phyloP scores from a whole-genome alignment of 2,113 vertebrate species.

The Xenopus laevis region DNA sequence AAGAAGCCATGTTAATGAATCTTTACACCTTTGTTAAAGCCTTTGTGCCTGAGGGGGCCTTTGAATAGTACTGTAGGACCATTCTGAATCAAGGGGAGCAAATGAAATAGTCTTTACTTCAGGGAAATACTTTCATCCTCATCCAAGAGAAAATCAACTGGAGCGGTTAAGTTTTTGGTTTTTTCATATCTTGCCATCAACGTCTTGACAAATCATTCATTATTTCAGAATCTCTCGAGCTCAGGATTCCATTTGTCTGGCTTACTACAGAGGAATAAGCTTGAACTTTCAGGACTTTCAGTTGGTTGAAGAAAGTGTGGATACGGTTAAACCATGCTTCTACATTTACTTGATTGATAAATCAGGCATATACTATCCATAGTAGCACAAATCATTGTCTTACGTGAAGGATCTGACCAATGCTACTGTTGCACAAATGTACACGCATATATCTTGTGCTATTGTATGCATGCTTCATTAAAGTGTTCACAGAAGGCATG shows the following conservation, averaged over 20 bases:
- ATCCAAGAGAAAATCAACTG: not conserved
- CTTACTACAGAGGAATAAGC: not conserved
- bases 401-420: constrained; percentile 2
- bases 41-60: constrained; percentile 3
- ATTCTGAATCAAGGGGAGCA: not conserved
- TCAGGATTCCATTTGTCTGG: constrained; percentile 3
- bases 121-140: not conserved
- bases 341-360: constrained; percentile 11
- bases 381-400: constrained; percentile 20
- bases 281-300: not conserved
- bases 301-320: not conserved
- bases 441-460: not conserved
- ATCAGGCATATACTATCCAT: not conserved
- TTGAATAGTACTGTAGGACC: not conserved
- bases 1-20: not conserved
- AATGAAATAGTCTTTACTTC: not conserved
- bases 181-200: not conserved
- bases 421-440: not conserved
- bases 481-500: not conserved
- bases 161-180: too few species aligned
- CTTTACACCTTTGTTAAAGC: constrained; percentile 5
- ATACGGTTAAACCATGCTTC: not conserved
- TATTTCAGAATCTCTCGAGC: not conserved
- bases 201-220: not conserved
- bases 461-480: not conserved